These are phyloP conservation scores for Apogon talboti DNA, from an alignment of 2,797 vertebrate genomes.

Conservation along the genomic window DNA sequence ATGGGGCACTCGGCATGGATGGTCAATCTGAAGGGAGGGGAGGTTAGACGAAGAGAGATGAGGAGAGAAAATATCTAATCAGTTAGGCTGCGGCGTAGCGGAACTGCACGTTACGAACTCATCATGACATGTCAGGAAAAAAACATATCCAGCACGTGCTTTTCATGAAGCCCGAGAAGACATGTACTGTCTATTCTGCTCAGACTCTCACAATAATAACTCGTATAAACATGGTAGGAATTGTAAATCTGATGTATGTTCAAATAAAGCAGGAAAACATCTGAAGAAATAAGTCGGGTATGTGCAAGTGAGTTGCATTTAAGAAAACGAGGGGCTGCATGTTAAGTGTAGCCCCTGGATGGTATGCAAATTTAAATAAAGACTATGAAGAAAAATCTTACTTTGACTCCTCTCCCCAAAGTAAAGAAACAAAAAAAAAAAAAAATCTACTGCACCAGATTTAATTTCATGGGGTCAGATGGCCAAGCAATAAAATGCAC, in stretches of 20 bases:
- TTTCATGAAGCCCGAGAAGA: constrained; percentile 4
- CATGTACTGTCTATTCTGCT: too few species aligned
- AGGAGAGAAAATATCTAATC: constrained; percentile 20
- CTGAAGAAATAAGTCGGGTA: too few species aligned
- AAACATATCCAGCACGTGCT: neutral
- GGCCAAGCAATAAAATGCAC: constrained; percentile 15
- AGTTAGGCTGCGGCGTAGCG: constrained; percentile 24
- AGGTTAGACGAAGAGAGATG: constrained; percentile 25
- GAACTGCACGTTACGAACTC: constrained; percentile 8
- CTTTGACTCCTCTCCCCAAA: too few species aligned
- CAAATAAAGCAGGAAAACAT: too few species aligned
- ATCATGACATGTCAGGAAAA: constrained; percentile 29
- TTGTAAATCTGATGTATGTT: too few species aligned
- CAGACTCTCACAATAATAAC: too few species aligned
- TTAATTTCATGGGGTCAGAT: constrained; percentile 47
- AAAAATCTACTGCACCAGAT: constrained; percentile 1
- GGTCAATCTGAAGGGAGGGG: constrained; percentile 86
- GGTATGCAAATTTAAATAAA: too few species aligned
- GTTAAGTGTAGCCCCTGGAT: too few species aligned
- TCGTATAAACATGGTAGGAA: too few species aligned
- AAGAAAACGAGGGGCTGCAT: too few species aligned
- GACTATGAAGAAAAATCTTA: too few species aligned
- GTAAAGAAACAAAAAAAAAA: constrained; percentile 20
- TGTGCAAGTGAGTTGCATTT: too few species aligned
- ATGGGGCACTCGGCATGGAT: constrained; percentile 98